Evolutionary conservation across 2,888 invertebrate genomes (phyloP), one percentile per base, ranked within the genome.

Genomic region (Euplexia lucipara): DNA sequence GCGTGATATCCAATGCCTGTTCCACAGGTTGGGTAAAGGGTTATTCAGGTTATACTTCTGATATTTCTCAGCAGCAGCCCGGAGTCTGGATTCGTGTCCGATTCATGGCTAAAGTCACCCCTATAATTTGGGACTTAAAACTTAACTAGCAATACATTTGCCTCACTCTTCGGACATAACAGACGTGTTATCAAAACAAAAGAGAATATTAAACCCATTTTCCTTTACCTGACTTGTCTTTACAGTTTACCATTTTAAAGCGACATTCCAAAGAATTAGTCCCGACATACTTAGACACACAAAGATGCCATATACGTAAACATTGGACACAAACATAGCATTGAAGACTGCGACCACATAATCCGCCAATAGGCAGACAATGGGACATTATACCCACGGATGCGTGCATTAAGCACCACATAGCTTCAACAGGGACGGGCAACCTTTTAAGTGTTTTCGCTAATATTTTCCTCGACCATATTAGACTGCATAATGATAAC

Each of bases 311-410:
- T 65, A 45, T 47, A 51, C 20, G 54, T 18, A 39, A 34, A 39
- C 42, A 39, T 49, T 41, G 18, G 35, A 9, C 8, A 60, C 54
- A 42, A 53, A 54, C 53, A 59, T 47, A 49, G n/a, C 49, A 52
- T 39, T 57, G 44, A 63, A 7, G 45, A 30, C 22, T 30, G 41
- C 37, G 47, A 49, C 71, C 63, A 59, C 61, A 75, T 64, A 57
- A 73, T 69, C 61, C n/a, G 45, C 61, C 47, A 49, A 53, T 35
- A 30, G 18, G 2, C 56, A 51, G 41, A 75, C 75, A 75, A 75
- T 75, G 8, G 77, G 14, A 34, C 69, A 75, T 77, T 75, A 75
- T 22, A 26, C 20, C 70, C 58, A 41, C 45, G 30, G n/a, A 76
- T 30, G 60, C 45, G 10, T 51, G 22, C 37, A 37, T 5, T 57